Evolutionary conservation across 2,888 invertebrate genomes (phyloP).

Genomic region (Idaea biselata): DNA sequence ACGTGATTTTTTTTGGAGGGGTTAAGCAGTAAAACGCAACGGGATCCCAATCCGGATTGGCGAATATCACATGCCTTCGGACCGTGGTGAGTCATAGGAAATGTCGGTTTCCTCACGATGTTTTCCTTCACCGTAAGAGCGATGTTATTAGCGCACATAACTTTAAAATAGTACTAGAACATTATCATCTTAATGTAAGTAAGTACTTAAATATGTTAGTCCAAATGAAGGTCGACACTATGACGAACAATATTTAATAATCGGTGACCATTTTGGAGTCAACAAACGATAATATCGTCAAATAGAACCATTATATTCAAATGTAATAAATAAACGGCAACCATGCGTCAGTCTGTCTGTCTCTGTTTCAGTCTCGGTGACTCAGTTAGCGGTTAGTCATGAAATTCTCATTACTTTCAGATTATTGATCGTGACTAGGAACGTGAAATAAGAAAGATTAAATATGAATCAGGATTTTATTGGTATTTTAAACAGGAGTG

Average conservation of each 20-base stretch:
- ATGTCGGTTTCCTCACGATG: too few species aligned
- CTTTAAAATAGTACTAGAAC: too few species aligned
- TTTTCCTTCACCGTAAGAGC: too few species aligned
- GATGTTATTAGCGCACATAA: too few species aligned
- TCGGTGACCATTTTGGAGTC: background rate
- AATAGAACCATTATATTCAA: background rate
- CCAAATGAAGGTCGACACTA: too few species aligned
- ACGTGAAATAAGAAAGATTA: background rate
- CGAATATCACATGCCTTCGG: too few species aligned
- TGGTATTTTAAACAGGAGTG: background rate
- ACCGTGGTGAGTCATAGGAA: too few species aligned
- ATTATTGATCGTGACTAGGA: conserved; percentile 15
- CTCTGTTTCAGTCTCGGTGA: conserved; percentile 11
- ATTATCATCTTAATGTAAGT: too few species aligned
- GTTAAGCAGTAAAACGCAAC: too few species aligned
- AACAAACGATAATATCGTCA: background rate
- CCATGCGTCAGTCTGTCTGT: conserved; percentile 14
- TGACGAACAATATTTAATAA: background rate
- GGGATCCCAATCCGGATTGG: too few species aligned
- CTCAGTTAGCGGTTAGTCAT: conserved; percentile 19
- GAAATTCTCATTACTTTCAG: conserved; percentile 24
- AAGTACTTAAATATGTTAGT: too few species aligned
- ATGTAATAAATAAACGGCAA: background rate
- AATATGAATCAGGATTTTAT: background rate
- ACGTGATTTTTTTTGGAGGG: too few species aligned